Evolutionary conservation across 2,888 invertebrate genomes (phyloP).

Genomic region (Eilema sororculum): DNA sequence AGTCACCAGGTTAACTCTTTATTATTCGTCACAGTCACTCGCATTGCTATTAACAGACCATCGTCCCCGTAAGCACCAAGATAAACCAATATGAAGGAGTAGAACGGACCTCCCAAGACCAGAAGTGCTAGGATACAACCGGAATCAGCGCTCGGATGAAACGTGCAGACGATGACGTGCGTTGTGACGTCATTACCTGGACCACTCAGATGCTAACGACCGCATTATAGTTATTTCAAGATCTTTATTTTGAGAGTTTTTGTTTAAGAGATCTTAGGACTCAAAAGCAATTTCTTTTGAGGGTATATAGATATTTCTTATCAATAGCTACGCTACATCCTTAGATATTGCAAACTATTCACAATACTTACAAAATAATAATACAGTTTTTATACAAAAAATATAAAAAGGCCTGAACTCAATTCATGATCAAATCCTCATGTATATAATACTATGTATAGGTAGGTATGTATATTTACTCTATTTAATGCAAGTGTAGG

Average conservation of each 20-base stretch:
- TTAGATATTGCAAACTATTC: conserved; percentile 45
- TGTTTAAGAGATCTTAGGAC: background rate
- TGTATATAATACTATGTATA: conserved; percentile 27
- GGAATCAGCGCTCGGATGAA: background rate
- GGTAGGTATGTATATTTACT: conserved; percentile 31
- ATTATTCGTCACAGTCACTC: too few species aligned
- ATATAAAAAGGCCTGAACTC: conserved; percentile 41
- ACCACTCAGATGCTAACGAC: background rate
- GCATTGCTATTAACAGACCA: too few species aligned
- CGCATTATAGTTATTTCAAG: background rate
- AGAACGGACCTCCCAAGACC: background rate
- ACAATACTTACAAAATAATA: conserved; percentile 44
- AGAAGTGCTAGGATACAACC: too few species aligned
- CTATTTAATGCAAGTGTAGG: conserved; percentile 44
- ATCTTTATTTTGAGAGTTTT: too few species aligned
- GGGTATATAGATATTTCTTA: background rate
- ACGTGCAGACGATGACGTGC: background rate
- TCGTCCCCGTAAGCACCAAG: background rate
- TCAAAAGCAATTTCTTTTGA: background rate
- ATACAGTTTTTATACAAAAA: conserved; percentile 41
- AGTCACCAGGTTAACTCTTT: too few species aligned
- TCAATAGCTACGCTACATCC: conserved; percentile 10
- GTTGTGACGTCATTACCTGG: background rate
- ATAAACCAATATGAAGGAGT: background rate
- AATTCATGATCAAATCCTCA: conserved; percentile 53